Base-by-base conservation (phyloP, 37 sponge, comb jelly and placozoan genomes). In the Ephydatia muelleri region DNA sequence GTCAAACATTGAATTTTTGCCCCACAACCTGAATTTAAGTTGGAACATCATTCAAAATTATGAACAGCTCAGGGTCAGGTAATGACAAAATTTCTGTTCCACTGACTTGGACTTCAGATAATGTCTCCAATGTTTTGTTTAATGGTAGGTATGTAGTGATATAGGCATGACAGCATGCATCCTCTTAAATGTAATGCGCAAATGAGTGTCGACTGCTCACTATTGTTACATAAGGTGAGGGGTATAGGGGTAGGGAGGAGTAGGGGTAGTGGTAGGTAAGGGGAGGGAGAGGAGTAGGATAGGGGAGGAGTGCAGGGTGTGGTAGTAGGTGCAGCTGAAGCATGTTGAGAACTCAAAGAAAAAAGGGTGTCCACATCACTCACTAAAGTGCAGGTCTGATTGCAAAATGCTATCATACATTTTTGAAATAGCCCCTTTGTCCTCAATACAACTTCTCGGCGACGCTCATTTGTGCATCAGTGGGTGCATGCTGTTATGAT, bases 81-180 rank as follows among this genome's bases (percentile, higher is more conserved):
- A 37, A 43, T 43, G 43, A 9, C 43, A 43, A 43, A 43, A 43
- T 43, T 43, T 43, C 43, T 43, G 43, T 43, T 47, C 67, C 47
- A 65, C 43, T 67, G 29, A 71, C 40, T 30, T 47, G 32, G 38
- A 47, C 37, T 36, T n/a, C 73, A 82, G 43, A 72, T 49, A 77
- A 40, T 43, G 48, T 43, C 77, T 43, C 77, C 33, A 40, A 77
- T 28, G 26, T 28, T 43, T 35, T 43, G 27, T 43, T 28, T 43
- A 32, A 77, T 37, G 38, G 84, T 75, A 84, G 40, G 14, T 84
- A 82, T 31, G 84, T 66, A 73, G 87, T 77, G 83, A 85, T 43
- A 5, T 85, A 57, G n/a, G 93, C 82, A 43, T 92, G 89, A 65
- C 49, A 92, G 33, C 23, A 38, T 48, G 88, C 88, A 0, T 85